Evolutionary conservation across 2,888 invertebrate species (phyloP), one percentile per base, ranked within the genome.

Genomic region (Drosophila mulleri): DNA sequence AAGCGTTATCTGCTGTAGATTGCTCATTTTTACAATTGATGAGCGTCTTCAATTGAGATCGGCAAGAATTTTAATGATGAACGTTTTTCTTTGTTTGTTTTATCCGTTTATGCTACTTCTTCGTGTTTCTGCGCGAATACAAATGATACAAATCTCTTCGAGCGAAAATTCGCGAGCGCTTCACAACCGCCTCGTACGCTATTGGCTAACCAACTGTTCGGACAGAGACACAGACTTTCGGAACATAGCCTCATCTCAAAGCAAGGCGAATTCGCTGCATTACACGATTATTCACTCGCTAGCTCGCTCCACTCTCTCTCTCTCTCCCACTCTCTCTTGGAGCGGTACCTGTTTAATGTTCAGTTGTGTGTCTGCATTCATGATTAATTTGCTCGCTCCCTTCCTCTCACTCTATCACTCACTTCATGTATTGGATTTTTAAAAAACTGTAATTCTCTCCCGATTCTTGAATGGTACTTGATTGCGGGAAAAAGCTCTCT

Each of bases 101-200:
- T 68, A 29, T 69, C 56, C 45, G 60, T 50, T 50, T 72, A 59
- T 56, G 66, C 70, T 59, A 32, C 12, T 18, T 7, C 47, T 44
- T 16, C 39, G 26, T 66, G n/a, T n/a, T 62, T 71, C 50, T 69
- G 48, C 48, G 26, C 44, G 54, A 39, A 57, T 20, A 20, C 35
- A 75, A 52, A 65, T 74, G 67, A 67, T 65, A 50, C 3, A 62
- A 66, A 69, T 80, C 65, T 41, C 45, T 44, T 48, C 48, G 9
- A 23, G 14, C 62, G 45, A 80, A 84, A 50, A 84, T 39, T 82
- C 76, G 73, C 75, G 88, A 80, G 83, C 64, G 47, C n/a, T 59
- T 29, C 29, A 56, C 69, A 62, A 82, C 83, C 66, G 72, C 41
- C 62, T 69, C 26, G 76, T 72, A 84, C 85, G 88, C 81, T 80